A percentile compares a stretch with the other conserved stretches of the same genome.
These are phyloP conservation scores for Drosophila leontia DNA, from an alignment of 1,140 invertebrate species.

Conservation along the genomic window DNA sequence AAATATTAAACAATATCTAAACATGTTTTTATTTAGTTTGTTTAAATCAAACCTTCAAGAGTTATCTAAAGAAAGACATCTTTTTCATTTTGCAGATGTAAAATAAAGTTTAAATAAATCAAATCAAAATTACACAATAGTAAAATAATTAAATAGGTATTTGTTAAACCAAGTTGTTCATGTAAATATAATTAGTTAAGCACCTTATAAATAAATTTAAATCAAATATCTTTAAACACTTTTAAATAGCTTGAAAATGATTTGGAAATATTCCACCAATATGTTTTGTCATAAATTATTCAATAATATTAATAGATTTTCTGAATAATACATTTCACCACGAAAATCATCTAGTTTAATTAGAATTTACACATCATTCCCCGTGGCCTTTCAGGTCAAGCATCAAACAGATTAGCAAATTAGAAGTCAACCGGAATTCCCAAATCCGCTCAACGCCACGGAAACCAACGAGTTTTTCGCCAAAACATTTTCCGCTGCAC, in stretches of 20 bases:
- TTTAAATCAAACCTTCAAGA: neutral
- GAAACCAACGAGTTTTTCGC: slow-evolving; percentile 1
- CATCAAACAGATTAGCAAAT: slow-evolving; percentile 18
- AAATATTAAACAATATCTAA: neutral
- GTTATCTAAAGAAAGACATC: neutral
- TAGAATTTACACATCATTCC: neutral
- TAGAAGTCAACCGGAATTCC: slow-evolving; percentile 6
- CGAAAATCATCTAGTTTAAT: neutral
- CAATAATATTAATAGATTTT: neutral
- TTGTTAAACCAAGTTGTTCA: no score
- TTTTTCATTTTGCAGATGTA: neutral
- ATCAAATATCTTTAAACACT: neutral
- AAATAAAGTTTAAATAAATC: neutral
- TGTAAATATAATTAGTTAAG: neutral
- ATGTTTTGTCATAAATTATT: neutral
- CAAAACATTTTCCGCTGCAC: slow-evolving; percentile 29
- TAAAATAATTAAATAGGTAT: no score
- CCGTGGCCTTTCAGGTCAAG: neutral
- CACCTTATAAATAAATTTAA: neutral
- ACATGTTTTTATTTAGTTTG: neutral
- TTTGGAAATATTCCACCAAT: neutral
- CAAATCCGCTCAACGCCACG: slow-evolving; percentile 2
- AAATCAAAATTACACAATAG: neutral
- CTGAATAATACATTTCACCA: neutral
- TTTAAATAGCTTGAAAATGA: neutral